Evolutionary conservation across 2,113 vertebrate species (phyloP).

Genomic region (Todiramphus saurophagus): DNA sequence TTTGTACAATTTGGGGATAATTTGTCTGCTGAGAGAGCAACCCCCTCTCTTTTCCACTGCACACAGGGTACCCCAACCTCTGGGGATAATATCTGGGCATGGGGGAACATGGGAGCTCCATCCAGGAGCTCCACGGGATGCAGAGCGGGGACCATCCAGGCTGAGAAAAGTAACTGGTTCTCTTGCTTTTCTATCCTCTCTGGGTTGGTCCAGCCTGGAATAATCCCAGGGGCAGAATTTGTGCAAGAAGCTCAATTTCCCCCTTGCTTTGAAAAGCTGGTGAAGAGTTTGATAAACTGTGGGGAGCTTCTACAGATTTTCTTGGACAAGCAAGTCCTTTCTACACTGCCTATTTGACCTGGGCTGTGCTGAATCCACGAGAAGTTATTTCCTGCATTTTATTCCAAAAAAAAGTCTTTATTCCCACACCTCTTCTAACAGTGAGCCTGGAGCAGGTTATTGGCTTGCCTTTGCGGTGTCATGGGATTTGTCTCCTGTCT

Average conservation of each 20-base stretch:
- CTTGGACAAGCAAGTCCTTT: not conserved
- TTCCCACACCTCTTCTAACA: not conserved
- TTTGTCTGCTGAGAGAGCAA: slow-evolving; percentile 24
- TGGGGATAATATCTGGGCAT: not conserved
- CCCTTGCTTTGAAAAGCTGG: not conserved
- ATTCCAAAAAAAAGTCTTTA: not conserved
- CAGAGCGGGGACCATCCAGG: not conserved
- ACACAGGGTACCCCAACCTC: not conserved
- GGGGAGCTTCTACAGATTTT: not conserved
- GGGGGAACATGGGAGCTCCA: not conserved
- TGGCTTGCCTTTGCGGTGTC: not conserved
- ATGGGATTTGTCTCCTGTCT: not conserved
- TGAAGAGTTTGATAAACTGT: not conserved
- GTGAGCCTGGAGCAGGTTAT: not conserved
- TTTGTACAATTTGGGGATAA: slow-evolving; percentile 34
- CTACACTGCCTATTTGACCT: not conserved
- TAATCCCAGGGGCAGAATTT: not conserved
- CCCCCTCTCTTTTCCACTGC: not conserved
- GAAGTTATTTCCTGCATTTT: not conserved
- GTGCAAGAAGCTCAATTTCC: not conserved
- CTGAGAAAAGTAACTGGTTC: not conserved
- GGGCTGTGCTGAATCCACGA: not conserved
- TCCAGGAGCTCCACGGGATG: not conserved
- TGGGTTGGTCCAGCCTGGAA: not conserved
- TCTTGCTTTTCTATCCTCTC: not conserved